Evolutionary conservation across 2,888 invertebrate genomes (phyloP).

Genomic region (Synanthedon tipuliformis): DNA sequence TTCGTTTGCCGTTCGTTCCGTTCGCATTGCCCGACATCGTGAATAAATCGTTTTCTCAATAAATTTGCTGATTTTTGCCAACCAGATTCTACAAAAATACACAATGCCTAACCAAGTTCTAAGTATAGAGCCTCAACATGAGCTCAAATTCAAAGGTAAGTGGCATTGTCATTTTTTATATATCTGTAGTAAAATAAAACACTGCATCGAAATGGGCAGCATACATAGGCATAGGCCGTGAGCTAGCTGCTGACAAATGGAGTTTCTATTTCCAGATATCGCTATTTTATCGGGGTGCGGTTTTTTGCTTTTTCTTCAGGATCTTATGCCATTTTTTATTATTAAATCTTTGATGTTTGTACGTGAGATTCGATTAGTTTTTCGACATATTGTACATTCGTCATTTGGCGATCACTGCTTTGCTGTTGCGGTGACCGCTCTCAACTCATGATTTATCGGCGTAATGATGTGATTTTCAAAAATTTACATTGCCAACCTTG

Average conservation of each 20-base stretch:
- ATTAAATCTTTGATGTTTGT: no score
- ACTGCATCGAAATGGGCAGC: conserved; percentile 46
- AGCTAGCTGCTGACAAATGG: conserved; percentile 66
- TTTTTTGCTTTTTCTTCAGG: conserved; percentile 29
- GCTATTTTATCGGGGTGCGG: conserved; percentile 64
- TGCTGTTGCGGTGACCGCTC: no score
- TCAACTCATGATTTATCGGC: no score
- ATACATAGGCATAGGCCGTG: conserved; percentile 49
- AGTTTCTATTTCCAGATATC: conserved; percentile 69
- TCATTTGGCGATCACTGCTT: no score
- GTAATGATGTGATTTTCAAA: no score
- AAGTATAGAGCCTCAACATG: conserved; percentile 88
- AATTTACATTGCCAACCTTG: no score
- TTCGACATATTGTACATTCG: no score
- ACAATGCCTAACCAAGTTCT: conserved; percentile 81
- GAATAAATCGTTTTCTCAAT: conserved; percentile 27
- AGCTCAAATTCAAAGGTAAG: conserved; percentile 92
- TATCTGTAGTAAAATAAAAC: conserved; percentile 6
- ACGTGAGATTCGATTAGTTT: no score
- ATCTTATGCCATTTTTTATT: no score
- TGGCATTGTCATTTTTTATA: conserved; percentile 21
- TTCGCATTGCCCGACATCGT: conserved; percentile 54
- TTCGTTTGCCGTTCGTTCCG: conserved; percentile 10
- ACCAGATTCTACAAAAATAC: conserved; percentile 45
- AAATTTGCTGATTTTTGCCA: conserved; percentile 45